phyloP scores from a whole-genome alignment of 1,140 invertebrate genomes.

The Trichonephila clavipes region DNA sequence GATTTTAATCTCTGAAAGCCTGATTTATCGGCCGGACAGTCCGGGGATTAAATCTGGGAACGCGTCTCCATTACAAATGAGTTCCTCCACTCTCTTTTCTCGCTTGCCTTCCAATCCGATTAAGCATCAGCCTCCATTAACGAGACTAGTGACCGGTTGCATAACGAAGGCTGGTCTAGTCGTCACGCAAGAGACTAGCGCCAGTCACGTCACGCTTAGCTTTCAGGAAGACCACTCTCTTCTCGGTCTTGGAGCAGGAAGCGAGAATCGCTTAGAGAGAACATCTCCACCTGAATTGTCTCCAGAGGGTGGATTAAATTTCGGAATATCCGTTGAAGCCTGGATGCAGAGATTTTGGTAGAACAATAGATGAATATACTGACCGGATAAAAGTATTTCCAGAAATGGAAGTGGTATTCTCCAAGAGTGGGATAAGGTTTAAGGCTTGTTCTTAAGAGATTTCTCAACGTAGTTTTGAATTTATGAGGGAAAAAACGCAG shows the following conservation, averaged over 20 bases:
- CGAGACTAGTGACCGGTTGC: conserved; percentile 26
- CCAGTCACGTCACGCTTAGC: conserved; percentile 39
- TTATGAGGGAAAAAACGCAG: too few relatives aligned
- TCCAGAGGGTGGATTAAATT: conserved; percentile 26
- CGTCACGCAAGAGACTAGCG: conserved; percentile 12
- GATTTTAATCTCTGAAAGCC: conserved; percentile 74
- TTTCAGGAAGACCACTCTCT: background rate
- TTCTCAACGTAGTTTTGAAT: too few relatives aligned
- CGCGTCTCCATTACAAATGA: conserved; percentile 74
- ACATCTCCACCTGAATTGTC: background rate
- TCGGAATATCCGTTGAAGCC: background rate
- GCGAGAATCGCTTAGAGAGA: conserved; percentile 5
- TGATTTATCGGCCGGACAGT: conserved; percentile 74
- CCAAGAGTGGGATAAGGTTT: too few relatives aligned
- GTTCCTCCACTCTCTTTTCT: conserved; percentile 46
- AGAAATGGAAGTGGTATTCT: background rate
- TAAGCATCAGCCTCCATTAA: conserved; percentile 69
- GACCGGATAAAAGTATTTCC: background rate
- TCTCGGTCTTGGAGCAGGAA: conserved; percentile 14
- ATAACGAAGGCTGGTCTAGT: background rate
- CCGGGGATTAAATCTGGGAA: conserved; percentile 70
- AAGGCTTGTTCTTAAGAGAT: too few relatives aligned
- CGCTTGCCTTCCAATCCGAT: conserved; percentile 65
- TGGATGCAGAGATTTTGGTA: too few relatives aligned
- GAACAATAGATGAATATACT: background rate